phyloP scores from a whole-genome alignment of 1,140 invertebrate genomes.

The Lepidurus couesii region DNA sequence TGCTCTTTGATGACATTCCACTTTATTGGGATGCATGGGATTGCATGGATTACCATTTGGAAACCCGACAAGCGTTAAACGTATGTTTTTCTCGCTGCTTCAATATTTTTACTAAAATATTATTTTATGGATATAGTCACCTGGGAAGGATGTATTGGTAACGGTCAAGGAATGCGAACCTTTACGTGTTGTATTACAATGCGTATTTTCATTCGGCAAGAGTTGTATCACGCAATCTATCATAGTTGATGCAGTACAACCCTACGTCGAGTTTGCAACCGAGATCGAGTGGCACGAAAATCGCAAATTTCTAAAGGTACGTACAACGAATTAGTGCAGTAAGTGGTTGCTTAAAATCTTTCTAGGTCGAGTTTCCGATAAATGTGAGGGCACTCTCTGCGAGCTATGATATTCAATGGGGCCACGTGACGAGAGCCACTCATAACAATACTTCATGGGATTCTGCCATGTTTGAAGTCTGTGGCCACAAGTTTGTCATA shows the following conservation, averaged over 20 bases:
- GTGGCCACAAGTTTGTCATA: conserved; percentile 45
- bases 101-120: not conserved
- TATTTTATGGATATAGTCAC: not conserved
- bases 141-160: not conserved
- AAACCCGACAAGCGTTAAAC: conserved; percentile 44
- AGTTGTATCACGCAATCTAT: conserved; percentile 47
- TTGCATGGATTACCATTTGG: conserved; percentile 53
- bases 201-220: conserved; percentile 5
- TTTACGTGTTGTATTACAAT: not conserved
- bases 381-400: conserved; percentile 44
- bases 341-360: not conserved
- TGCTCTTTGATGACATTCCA: conserved; percentile 53
- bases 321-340: not conserved
- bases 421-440: conserved; percentile 48
- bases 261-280: conserved; percentile 49
- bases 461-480: conserved; percentile 52
- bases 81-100: not conserved
- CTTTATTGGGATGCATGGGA: conserved; percentile 58
- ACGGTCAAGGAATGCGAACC: not conserved
- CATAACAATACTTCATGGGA: conserved; percentile 55
- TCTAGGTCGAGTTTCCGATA: conserved; percentile 48
- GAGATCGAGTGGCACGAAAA: conserved; percentile 51
- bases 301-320: conserved; percentile 51
- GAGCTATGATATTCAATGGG: conserved; percentile 52
- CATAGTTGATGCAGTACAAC: conserved; percentile 46